Conservation (phyloP, 2,113 vertebrate genomes). For the Xiphophorus maculatus region DNA sequence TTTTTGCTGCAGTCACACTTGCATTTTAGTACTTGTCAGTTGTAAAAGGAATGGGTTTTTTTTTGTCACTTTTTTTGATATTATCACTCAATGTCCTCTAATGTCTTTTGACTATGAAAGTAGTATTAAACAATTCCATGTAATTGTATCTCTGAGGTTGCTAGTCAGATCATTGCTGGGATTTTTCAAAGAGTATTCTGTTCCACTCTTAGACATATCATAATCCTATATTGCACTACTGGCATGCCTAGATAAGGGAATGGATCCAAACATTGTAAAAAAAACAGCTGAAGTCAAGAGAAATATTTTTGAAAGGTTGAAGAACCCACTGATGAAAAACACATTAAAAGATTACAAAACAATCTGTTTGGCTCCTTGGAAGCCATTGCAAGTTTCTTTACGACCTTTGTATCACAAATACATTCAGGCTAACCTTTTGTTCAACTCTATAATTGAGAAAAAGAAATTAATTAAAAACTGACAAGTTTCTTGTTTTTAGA, state of each 20-base stretch:
- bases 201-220: background rate
- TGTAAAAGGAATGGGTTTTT: background rate
- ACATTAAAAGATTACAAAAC: background rate
- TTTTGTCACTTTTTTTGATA: background rate
- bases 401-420: background rate
- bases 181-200: background rate
- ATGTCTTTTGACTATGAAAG: background rate
- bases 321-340: background rate
- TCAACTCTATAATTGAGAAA: no score
- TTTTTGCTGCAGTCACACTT: background rate
- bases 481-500: no score
- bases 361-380: background rate
- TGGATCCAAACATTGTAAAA: no score
- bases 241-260: background rate
- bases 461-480: no score
- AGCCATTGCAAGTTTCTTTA: background rate
- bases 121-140: no score
- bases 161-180: no score
- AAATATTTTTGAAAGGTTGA: background rate
- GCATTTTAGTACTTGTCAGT: background rate
- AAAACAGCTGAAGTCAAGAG: background rate
- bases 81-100: background rate
- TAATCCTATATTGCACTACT: background rate
- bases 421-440: background rate
- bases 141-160: no score